These are phyloP conservation scores for Cynopterus sphinx DNA, from an alignment of 2,797 vertebrate species.

Conservation along the genomic window DNA sequence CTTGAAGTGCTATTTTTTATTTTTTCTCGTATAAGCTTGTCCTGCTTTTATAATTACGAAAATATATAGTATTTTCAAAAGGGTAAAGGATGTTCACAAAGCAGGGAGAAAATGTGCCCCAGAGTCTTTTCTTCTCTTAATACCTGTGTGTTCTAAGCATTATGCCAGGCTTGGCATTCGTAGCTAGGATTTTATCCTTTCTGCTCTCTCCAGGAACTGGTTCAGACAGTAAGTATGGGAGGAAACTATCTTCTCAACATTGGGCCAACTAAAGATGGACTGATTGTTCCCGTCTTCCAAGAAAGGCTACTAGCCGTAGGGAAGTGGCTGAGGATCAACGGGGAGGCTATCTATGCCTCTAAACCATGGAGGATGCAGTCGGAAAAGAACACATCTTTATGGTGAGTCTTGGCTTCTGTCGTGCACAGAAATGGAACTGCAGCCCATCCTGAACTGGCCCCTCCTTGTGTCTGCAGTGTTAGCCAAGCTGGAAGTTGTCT, in stretches of 20 bases:
- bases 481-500: neutral
- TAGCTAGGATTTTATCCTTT: neutral
- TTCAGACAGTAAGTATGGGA: slow-evolving; percentile 91
- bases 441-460: neutral
- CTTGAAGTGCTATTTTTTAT: neutral
- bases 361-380: slow-evolving; percentile 92
- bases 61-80: neutral
- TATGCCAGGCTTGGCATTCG: neutral
- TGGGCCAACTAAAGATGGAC: slow-evolving; percentile 94
- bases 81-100: neutral
- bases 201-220: slow-evolving; percentile 89
- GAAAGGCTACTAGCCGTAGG: slow-evolving; percentile 93
- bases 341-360: slow-evolving; percentile 94
- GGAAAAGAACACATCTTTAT: slow-evolving; percentile 88
- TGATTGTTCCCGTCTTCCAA: slow-evolving; percentile 92
- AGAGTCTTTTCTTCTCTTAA: neutral
- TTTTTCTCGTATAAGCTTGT: neutral
- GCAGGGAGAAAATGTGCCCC: neutral
- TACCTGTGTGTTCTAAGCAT: neutral
- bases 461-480: neutral
- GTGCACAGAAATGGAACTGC: accelerated
- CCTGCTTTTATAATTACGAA: neutral
- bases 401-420: slow-evolving; percentile 85
- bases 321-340: slow-evolving; percentile 91
- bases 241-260: slow-evolving; percentile 98